Conservation (phyloP, 2,797 vertebrate species). For the Steatocranus sp. region DNA sequence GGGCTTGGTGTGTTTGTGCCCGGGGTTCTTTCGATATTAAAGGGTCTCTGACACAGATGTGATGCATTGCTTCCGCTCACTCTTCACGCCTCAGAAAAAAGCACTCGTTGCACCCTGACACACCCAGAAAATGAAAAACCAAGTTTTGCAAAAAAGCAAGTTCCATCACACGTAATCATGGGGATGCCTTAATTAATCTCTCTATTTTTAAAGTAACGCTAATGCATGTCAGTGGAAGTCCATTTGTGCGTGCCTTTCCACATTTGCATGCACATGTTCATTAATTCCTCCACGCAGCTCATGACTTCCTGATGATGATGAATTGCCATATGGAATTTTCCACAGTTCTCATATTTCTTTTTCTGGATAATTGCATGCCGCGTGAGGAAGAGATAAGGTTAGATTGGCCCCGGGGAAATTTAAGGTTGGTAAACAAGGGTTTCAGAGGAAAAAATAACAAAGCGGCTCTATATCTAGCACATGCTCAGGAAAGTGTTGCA, state of each 20-base stretch:
- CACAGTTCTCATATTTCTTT: constrained; percentile 47
- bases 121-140: neutral
- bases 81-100: neutral
- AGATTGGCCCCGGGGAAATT: constrained; percentile 16
- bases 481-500: neutral
- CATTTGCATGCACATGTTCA: constrained; percentile 31
- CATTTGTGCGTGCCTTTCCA: neutral
- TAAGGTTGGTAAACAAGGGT: constrained; percentile 19
- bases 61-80: neutral
- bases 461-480: constrained; percentile 35
- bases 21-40: neutral
- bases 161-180: neutral
- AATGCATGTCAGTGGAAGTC: neutral
- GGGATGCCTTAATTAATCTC: neutral
- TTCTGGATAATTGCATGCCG: constrained; percentile 48
- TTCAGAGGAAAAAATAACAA: constrained; percentile 10
- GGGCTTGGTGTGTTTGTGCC: neutral
- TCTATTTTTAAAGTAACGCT: constrained; percentile 5
- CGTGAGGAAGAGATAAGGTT: constrained; percentile 23
- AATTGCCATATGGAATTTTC: constrained; percentile 53
- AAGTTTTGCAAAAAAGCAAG: neutral
- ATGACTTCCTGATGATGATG: constrained; percentile 51
- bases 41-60: constrained; percentile 1
- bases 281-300: constrained; percentile 26
- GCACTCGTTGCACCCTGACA: neutral